phyloP scores from a whole-genome alignment of 1,140 invertebrate species.

The Anoplophora glabripennis region DNA sequence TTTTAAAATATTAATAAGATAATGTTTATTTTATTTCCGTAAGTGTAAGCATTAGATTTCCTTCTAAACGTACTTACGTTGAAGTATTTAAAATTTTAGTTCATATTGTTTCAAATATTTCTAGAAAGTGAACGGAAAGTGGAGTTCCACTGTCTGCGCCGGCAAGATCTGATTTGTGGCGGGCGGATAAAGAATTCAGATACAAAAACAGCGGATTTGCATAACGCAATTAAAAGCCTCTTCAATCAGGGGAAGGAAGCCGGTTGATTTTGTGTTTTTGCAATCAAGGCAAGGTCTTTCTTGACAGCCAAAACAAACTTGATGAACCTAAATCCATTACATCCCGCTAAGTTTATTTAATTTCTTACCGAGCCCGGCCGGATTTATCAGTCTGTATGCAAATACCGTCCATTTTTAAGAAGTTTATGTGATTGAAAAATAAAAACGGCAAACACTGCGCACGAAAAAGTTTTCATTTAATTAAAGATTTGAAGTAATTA shows the following conservation, averaged over 20 bases:
- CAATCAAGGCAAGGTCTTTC: constrained; percentile 29
- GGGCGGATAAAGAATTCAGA: neutral
- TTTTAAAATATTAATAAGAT: too few species aligned
- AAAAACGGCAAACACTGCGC: constrained; percentile 4
- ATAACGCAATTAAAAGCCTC: constrained; percentile 43
- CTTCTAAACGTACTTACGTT: too few species aligned
- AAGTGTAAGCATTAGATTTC: too few species aligned
- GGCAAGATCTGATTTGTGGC: too few species aligned
- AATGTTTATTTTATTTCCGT: too few species aligned
- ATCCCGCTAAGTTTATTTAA: constrained; percentile 21
- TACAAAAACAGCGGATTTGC: constrained; percentile 35
- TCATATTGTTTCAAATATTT: too few species aligned
- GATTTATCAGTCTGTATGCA: constrained; percentile 20
- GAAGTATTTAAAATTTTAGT: too few species aligned
- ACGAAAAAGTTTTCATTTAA: constrained; percentile 28
- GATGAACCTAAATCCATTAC: constrained; percentile 29
- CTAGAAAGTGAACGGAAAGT: too few species aligned
- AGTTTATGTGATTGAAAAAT: neutral
- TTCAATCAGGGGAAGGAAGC: constrained; percentile 36
- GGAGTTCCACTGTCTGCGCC: too few species aligned
- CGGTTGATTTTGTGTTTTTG: constrained; percentile 37
- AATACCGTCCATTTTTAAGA: constrained; percentile 7
- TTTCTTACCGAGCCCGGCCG: constrained; percentile 23
- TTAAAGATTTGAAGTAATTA: constrained; percentile 27
- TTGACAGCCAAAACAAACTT: constrained; percentile 36